Evolutionary conservation across 2,797 vertebrate species (phyloP).

Genomic region (Tokudaia tokunoshimensis): DNA sequence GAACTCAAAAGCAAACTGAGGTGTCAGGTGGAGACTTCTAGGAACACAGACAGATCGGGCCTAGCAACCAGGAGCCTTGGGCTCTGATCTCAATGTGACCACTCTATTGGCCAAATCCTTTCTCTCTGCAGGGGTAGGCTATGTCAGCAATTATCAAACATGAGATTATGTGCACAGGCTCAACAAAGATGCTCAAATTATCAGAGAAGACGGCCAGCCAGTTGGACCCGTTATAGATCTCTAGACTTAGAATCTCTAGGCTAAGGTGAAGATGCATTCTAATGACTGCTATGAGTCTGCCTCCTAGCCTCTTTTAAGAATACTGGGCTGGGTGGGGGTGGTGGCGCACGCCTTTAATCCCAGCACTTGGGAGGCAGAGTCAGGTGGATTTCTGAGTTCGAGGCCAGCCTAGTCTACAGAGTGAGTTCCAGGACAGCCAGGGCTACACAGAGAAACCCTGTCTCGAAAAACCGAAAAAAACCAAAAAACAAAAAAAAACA

Average conservation of each 20-base stretch:
- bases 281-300: not conserved
- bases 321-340: not conserved
- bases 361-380: too few species aligned
- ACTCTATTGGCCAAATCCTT: not conserved
- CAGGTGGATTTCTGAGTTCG: too few species aligned
- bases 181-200: not conserved
- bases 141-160: not conserved
- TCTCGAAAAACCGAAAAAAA: too few species aligned
- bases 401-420: too few species aligned
- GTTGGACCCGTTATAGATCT: not conserved
- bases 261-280: not conserved
- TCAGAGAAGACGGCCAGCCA: not conserved
- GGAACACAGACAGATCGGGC: not conserved
- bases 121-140: not conserved
- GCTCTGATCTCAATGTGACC: not conserved
- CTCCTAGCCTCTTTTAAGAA: not conserved
- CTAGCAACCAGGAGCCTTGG: not conserved
- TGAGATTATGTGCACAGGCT: not conserved
- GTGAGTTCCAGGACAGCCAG: too few species aligned
- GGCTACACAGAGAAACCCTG: too few species aligned
- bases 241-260: slow-evolving; percentile 12
- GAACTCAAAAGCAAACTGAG: slow-evolving; percentile 22
- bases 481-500: too few species aligned
- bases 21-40: not conserved
- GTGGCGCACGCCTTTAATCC: too few species aligned